Evolutionary conservation across 2,888 invertebrate genomes (phyloP).

Genomic region (Digitonthophagus gazella): DNA sequence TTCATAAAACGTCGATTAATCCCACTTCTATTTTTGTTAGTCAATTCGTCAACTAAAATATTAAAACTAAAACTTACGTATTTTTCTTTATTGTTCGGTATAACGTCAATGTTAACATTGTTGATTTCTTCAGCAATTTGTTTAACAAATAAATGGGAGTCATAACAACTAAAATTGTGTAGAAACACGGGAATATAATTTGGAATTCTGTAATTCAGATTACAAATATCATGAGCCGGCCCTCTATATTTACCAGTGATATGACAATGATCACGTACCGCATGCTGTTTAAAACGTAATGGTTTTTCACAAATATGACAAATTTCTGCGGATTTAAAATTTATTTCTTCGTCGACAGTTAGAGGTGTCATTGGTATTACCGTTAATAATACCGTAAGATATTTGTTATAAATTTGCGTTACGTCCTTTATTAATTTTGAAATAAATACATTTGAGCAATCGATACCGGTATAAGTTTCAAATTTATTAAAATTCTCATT

Average conservation of each 20-base stretch:
- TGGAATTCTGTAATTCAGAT: conserved; percentile 31
- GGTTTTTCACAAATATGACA: conserved; percentile 24
- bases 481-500: conserved; percentile 20
- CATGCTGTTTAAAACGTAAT: background rate
- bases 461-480: conserved; percentile 15
- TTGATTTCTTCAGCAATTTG: conserved; percentile 34
- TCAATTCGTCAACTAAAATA: conserved; percentile 23
- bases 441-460: conserved; percentile 17
- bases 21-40: conserved; percentile 17
- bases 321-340: too few species aligned
- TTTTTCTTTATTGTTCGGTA: conserved; percentile 39
- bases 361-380: conserved; percentile 8
- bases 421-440: conserved; percentile 12
- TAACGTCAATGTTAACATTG: conserved; percentile 29
- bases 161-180: too few species aligned
- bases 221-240: conserved; percentile 35
- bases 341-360: background rate
- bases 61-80: conserved; percentile 40
- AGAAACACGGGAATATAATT: conserved; percentile 33
- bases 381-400: too few species aligned
- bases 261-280: conserved; percentile 28
- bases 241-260: conserved; percentile 35
- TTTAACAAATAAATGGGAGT: conserved; percentile 40
- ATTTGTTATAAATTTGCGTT: conserved; percentile 9
- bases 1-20: conserved; percentile 21